Evolutionary conservation across 2,888 invertebrate species (phyloP), one percentile per base, ranked within the genome.

Genomic region (Melieria picta): DNA sequence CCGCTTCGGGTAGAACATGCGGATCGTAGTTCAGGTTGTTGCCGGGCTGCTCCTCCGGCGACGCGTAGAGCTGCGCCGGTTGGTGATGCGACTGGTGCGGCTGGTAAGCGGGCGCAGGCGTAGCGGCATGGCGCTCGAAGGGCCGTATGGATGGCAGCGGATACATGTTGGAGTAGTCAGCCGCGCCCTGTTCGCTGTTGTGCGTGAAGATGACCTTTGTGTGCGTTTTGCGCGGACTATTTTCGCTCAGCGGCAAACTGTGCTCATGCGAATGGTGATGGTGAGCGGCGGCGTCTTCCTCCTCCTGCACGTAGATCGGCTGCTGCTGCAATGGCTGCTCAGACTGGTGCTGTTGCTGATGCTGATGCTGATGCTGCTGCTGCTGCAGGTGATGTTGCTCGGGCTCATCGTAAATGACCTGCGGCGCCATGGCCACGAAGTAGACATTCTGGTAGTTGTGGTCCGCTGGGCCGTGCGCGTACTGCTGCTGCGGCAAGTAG

Each of bases 151-250:
- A 81, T 43, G 82, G 82, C 63, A 84, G 68, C 0, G 78, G 75
- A 46, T 85, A 83, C 72, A 77, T 78, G 4, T 79, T 74, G 3
- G 80, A 78, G 65, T 85, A 80, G 64, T 84, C 83, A 7, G 77
- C 75, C 3, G 71, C 74, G 46, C 72, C 72, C 56, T 74, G 56
- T 4, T 79, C 76, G 42, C 67, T 70, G 52, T 77, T 78, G 7
- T 76, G 74, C 5, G 83, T 84, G 73, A 86, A 87, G 63, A 83
- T 77, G 9, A 87, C 85, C 70, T 84, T 85, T 5, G 87, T 87
- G 74, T 87, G 87, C 0, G 85, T 84, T 64, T 79, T 68, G 4
- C 85, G 80, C 1, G 87, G 87, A 79, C 82, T 86, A 73, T 87
- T 87, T 75, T 87, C 87, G 4, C 79, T 81, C 3, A 82, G 79